Conservation (phyloP, 2,113 vertebrate species). For the Tyto alba region DNA sequence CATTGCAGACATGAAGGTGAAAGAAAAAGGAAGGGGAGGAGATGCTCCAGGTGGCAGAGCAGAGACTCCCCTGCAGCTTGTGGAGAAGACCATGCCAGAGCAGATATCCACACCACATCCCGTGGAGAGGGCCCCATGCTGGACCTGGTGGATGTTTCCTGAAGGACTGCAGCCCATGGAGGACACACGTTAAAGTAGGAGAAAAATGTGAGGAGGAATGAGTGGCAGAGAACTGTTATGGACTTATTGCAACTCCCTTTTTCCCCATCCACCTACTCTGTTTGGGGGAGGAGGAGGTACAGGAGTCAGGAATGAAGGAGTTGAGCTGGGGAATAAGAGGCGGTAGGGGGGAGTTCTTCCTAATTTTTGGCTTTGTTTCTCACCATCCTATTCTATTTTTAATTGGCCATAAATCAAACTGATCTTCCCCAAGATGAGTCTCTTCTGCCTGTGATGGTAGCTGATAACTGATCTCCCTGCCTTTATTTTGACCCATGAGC, state of each 20-base stretch:
- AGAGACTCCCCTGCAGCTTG: not conserved
- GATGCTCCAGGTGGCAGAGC: not conserved
- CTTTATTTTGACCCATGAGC: rapidly evolving
- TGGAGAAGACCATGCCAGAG: not conserved
- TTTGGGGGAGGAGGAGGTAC: rapidly evolving
- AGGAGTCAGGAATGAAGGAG: not conserved
- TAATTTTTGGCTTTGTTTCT: not conserved
- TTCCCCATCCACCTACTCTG: not conserved
- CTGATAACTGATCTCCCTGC: not conserved
- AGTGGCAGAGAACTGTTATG: not conserved
- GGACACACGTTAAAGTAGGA: not conserved
- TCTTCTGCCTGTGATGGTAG: not conserved
- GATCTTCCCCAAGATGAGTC: not conserved
- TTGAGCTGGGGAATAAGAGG: not conserved
- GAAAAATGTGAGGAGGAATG: not conserved
- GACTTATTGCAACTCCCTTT: rapidly evolving
- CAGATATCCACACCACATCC: not conserved
- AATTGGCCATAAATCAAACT: not conserved
- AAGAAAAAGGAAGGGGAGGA: not conserved
- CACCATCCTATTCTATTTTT: not conserved
- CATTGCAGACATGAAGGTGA: not conserved
- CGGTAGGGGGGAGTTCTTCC: no score
- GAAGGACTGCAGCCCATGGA: not conserved
- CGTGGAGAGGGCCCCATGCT: not conserved
- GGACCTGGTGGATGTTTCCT: not conserved